Conservation (phyloP, 2,113 vertebrate genomes). For the Stictonetta naevosa region DNA sequence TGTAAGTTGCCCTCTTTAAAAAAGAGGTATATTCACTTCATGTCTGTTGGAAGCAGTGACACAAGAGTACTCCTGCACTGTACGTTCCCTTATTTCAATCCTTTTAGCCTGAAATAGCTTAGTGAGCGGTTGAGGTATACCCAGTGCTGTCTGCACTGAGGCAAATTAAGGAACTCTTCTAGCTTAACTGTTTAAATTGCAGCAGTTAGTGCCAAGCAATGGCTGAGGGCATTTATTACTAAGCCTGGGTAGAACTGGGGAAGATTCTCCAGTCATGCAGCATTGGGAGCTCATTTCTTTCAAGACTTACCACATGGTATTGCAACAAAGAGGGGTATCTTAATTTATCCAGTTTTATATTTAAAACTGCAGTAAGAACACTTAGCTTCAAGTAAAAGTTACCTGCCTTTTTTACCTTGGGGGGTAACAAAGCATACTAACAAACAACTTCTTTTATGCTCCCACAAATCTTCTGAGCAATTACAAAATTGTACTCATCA, state of each 20-base stretch:
- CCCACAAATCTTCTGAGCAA: not conserved
- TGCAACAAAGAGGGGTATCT: not conserved
- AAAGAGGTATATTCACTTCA: not conserved
- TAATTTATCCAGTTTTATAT: not conserved
- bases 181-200: not conserved
- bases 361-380: not conserved
- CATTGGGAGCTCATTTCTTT: not conserved
- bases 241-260: not conserved
- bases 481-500: not conserved
- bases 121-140: not conserved
- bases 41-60: not conserved
- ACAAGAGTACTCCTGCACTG: not conserved
- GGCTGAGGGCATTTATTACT: not conserved
- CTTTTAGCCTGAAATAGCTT: not conserved
- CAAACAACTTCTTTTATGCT: not conserved
- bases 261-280: not conserved
- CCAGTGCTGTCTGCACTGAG: not conserved
- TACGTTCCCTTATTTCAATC: not conserved
- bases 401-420: not conserved
- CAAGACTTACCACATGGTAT: not conserved
- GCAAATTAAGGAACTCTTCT: not conserved
- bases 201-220: not conserved
- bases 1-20: not conserved
- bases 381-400: not conserved
- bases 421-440: not conserved